These are phyloP conservation scores for Threskiornis aethiopicus DNA, from an alignment of 2,797 vertebrate genomes.

Conservation along the genomic window DNA sequence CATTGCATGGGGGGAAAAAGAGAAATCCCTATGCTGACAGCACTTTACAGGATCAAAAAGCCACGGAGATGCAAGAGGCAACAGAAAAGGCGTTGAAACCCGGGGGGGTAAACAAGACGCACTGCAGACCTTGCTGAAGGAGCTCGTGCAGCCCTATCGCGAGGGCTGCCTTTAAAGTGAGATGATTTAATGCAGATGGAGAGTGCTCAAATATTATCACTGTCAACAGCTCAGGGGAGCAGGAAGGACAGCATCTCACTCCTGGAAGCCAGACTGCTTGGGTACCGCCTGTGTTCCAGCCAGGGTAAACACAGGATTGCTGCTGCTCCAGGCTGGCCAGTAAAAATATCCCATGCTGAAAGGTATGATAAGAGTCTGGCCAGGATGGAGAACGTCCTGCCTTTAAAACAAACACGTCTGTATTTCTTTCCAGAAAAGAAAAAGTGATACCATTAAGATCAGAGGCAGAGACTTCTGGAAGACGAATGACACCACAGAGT, in stretches of 20 bases:
- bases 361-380: constrained; percentile 3
- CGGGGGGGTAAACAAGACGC: rapidly evolving
- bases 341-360: constrained; percentile 28
- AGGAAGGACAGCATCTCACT: constrained; percentile 3
- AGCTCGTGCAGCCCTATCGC: rapidly evolving
- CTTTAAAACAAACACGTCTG: not conserved
- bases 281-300: not conserved
- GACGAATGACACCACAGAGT: not conserved
- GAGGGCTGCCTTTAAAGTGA: not conserved
- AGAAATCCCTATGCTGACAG: not conserved
- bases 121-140: not conserved
- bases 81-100: not conserved
- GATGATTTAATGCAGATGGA: not conserved
- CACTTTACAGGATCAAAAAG: not conserved
- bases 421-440: not conserved
- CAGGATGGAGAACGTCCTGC: not conserved
- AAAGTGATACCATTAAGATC: not conserved
- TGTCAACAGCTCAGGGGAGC: not conserved
- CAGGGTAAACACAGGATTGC: not conserved
- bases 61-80: not conserved
- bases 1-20: rapidly evolving
- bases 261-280: not conserved
- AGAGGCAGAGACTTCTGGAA: not conserved
- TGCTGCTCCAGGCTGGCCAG: not conserved
- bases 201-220: not conserved